Base-by-base conservation (phyloP, 2,888 invertebrate species). In the Xylophagus ater region DNA sequence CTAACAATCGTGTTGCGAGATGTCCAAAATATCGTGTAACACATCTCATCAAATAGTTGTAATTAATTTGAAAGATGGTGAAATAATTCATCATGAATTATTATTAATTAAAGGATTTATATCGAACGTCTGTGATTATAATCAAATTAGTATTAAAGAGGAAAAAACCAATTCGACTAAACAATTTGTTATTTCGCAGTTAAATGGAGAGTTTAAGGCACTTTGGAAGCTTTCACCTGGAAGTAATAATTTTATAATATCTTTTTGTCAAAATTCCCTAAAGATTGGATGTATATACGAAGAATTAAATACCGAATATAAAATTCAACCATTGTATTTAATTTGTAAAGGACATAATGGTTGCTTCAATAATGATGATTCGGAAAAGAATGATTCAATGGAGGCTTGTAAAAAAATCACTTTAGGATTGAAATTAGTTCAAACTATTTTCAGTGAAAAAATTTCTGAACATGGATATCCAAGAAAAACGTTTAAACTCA, bases 391-490 rank as follows among this genome's bases (percentile, higher is more conserved):
- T 50, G 34, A 32, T 50, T 57, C 52, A 69, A 73, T 78, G 55
- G 79, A 78, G 60, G 89, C 86, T 13, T 78, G 80, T 50, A 68
- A 72, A 23, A 73, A 85, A 53, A 85, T 94, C 52, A 71, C 76
- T 38, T 63, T 88, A 5, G 82, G 83, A 32, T 73, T 83, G 9
- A 77, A 83, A 54, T 67, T 94, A 35, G 74, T 93, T 44, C 94
- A 94, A 66, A 76, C 81, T 42, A 68, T 93, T 48, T 82, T 84
- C 45, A 88, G 88, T 0, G 89, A 93, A 62, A 92, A 89, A 60
- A 65, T 94, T 17, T 72, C 74, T 47, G 85, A 89, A 59, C 77
- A 80, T 49, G 82, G 81, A 9, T 73, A 82, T 38, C 78, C 75
- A 2, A 68, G 83, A 45, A 81, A 82, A 67, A 86, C 90, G 2